Evolutionary conservation across 2,888 invertebrate species (phyloP).

Genomic region (Habrosyne pyritoides): DNA sequence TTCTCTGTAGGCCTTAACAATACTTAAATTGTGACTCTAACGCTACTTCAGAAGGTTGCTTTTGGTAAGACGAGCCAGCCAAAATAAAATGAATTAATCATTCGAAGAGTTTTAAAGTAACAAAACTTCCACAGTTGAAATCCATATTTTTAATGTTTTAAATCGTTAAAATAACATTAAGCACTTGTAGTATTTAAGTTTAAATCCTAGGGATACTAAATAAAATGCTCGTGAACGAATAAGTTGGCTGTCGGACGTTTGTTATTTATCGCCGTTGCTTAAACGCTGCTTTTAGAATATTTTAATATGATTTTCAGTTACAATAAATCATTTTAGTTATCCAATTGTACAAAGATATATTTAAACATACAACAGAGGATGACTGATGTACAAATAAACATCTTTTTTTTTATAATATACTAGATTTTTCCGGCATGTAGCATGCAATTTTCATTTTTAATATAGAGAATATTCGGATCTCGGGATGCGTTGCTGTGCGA

Average conservation of each 20-base stretch:
- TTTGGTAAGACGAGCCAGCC: too few relatives aligned
- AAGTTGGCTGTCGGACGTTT: background rate
- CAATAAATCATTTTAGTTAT: background rate
- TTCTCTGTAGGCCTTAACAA: too few relatives aligned
- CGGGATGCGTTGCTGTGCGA: too few relatives aligned
- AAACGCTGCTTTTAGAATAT: background rate
- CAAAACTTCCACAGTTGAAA: background rate
- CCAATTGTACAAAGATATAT: background rate
- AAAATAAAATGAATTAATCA: background rate
- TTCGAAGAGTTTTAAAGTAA: background rate
- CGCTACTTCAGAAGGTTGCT: too few relatives aligned
- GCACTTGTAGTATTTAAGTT: background rate
- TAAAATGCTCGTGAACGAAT: background rate
- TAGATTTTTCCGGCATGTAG: too few relatives aligned
- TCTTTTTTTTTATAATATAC: too few relatives aligned
- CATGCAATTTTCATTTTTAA: too few relatives aligned
- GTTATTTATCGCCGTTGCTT: background rate
- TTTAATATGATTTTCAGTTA: background rate
- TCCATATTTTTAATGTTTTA: background rate
- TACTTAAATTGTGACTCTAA: too few relatives aligned
- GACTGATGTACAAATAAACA: too few relatives aligned
- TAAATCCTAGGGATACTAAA: background rate
- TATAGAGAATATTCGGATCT: too few relatives aligned
- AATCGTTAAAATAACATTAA: slow-evolving; percentile 3
- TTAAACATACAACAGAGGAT: too few relatives aligned